A percentile compares a stretch with the other conserved stretches of the same genome.
Conservation (phyloP, 2,888 invertebrate genomes). For the Drosophila algonquin region DNA sequence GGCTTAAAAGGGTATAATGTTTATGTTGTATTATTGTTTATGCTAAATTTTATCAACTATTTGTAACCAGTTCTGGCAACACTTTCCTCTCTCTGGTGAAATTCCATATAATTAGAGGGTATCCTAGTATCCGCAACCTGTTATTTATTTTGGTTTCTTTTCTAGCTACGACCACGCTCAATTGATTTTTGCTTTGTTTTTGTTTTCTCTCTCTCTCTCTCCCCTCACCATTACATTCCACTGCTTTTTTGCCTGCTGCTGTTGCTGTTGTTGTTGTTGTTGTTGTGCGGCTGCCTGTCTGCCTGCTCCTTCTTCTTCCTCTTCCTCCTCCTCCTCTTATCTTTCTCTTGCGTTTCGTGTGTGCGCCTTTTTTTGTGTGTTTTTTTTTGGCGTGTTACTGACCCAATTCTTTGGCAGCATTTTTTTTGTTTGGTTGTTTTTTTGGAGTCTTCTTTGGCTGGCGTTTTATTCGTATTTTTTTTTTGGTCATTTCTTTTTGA, state of each 20-base stretch:
- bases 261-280: neutral
- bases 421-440: constrained; percentile 36
- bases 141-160: constrained; percentile 15
- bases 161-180: constrained; percentile 71
- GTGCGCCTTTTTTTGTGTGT: constrained; percentile 9
- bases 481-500: constrained; percentile 74
- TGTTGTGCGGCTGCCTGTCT: neutral
- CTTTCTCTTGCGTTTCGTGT: neutral
- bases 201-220: constrained; percentile 27
- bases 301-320: constrained; percentile 3
- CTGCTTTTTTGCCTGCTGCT: neutral
- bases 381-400: constrained; percentile 70
- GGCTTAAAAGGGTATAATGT: neutral
- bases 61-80: neutral
- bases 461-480: constrained; percentile 30
- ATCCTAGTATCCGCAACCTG: neutral
- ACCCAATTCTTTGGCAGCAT: constrained; percentile 66
- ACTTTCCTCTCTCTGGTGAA: neutral
- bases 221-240: neutral
- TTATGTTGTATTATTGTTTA: neutral
- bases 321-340: constrained; percentile 4
- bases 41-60: neutral
- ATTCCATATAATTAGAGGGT: constrained; percentile 1
- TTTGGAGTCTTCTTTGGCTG: constrained; percentile 39
- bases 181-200: constrained; percentile 51